Base-by-base conservation (phyloP, 2,113 vertebrate genomes). In the Megaptera novaeangliae region DNA sequence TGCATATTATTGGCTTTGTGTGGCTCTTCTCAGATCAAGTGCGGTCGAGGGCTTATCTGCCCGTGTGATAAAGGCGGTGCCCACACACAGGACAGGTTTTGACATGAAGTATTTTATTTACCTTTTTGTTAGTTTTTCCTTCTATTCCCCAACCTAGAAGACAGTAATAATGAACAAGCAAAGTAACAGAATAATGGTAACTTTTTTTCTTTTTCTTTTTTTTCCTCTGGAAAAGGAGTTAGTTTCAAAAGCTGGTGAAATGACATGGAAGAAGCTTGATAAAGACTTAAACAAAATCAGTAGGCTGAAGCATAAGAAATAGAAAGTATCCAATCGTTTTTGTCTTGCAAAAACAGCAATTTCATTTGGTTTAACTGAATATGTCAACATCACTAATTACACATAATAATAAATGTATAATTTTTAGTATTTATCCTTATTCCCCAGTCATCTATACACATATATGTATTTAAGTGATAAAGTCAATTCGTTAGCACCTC, bases 401-500 rank as follows among this genome's bases (percentile, higher is more conserved):
- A n/a, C 41, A 18, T 20, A 93, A 71, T 86, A 72, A 75, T 88
- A 72, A 86, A 81, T 80, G 34, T 3, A 20, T 3, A 20, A 11
- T 75, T 52, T 88, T 90, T 88, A 75, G 20, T 52, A 55, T 49
- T 85, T 52, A 59, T 46, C 21, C 36, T 94, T 59, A 46, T 61
- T 77, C 23, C 2, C n/a, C 21, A 75, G 10, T n/a, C 39, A 57
- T 57, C 44, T 21, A 41, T n/a, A 57, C 1, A 25, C 77, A 34
- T 3, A 21, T 46, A 63, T 46, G 34, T n/a, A 87, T 49, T 69
- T 88, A 63, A 59, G 14, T 25, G 52, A 88, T 61, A 80, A 61
- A 94, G 82, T 77, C 78, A 75, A 49, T 44, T 93, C 94, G 69
- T 39, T 89, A n/a, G 55, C 82, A 68, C 11, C 23, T 92, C 75